Evolutionary conservation across 1,140 invertebrate species (phyloP), one percentile per base, ranked within the genome.

Genomic region (Drosophila sp.): DNA sequence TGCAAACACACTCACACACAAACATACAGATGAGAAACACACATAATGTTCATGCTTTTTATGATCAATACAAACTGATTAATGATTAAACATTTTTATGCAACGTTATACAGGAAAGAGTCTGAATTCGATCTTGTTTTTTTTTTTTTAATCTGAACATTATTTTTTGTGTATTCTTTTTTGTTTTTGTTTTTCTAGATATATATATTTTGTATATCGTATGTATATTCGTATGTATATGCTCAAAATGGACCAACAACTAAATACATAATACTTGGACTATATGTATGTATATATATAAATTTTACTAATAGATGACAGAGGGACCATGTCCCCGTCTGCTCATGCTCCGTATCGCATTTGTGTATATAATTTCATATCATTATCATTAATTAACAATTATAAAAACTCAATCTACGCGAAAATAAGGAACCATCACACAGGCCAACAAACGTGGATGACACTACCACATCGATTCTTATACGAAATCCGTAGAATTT

Each of bases 201-300:
- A 50, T 50, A 50, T 50, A 50, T 47, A 30, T 3, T 30, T 0
- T 47, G 3, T 47, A 47, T 47, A 47, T 79, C 67, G 74, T 81
- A 75, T 80, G 77, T 80, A 74, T 67, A 67, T 72, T 63, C 78
- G 60, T 79, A 71, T 76, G 50, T 73, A 72, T 67, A 64, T 79
- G 71, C 69, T 81, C 61, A 79, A 87, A 87, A 86, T 86, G 83
- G 83, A 87, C 83, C 83, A 87, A 89, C 84, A 87, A 89, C 83
- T 80, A 86, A 86, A 86, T 89, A 87, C 83, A 89, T 87, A 89
- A 89, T 87, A 89, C 76, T 87, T 81, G 75, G 61, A 87, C 83
- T 87, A 72, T 77, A 77, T 77, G 58, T 63, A 72, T 67, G 54
- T 76, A 75, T 82, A 17, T 73, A 50, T 74, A 41, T 75, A 78